Conservation (phyloP, 2,113 vertebrate genomes). For the Eudyptes chrysolophus region DNA sequence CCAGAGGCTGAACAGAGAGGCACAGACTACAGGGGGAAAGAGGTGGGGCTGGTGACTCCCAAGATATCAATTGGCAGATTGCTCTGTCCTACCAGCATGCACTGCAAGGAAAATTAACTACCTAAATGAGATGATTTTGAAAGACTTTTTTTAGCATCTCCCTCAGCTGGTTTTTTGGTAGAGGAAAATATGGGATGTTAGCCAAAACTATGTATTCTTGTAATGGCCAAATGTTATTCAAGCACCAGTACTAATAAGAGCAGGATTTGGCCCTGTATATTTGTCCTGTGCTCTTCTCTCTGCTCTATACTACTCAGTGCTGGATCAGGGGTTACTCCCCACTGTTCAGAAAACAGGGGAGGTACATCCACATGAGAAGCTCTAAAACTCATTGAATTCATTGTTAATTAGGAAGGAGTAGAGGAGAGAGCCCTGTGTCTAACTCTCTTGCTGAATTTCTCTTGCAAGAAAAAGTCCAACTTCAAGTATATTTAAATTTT, state of each 20-base stretch:
- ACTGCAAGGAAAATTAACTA: neutral
- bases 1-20: neutral
- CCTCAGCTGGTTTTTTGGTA: neutral
- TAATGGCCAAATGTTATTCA: neutral
- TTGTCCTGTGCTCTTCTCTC: neutral
- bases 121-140: neutral
- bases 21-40: neutral
- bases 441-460: neutral
- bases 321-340: neutral
- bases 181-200: neutral
- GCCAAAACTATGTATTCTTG: neutral
- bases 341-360: neutral
- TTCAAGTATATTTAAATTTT: constrained; percentile 48
- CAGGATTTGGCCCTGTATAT: neutral
- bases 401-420: neutral
- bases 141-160: constrained; percentile 23
- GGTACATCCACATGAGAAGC: neutral
- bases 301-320: neutral
- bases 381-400: neutral
- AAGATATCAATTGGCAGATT: neutral
- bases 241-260: neutral
- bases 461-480: constrained; percentile 15
- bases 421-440: neutral
- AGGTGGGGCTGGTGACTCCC: neutral
- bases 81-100: neutral